Evolutionary conservation across 2,888 invertebrate genomes (phyloP), one percentile per base, ranked within the genome.

Genomic region (Euzetes globulus): DNA sequence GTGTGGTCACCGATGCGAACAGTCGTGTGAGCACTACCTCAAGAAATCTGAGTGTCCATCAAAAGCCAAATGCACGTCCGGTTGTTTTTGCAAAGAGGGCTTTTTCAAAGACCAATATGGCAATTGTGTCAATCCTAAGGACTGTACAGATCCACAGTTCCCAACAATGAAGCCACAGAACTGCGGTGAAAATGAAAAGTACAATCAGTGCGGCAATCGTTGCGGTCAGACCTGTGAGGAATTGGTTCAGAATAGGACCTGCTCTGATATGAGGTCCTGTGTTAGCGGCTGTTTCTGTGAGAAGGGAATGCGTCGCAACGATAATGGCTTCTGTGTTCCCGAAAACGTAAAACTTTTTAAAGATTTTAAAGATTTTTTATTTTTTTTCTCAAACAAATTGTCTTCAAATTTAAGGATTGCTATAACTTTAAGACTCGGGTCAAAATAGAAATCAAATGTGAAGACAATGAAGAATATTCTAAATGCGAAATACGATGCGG

Each of bases 141-240:
- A 50, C n/a, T 50, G 50, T n/a, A 17, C 50, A 2, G 17, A 17
- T n/a, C 50, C 50, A 5, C 2, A 17, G n/a, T 19, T 19, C n/a
- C 27, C 58, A 27, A 29, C 1, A n/a, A 13, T 1, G 1, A n/a
- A 63, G 5, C 29, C 41, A 1, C 11, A 22, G 7, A 41, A 33
- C 5, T 68, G 68, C 22, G 41, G 22, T 33, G 45, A 37, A 1
- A 22, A 41, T 41, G 68, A 68, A 22, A 37, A 19, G 25, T 68
- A 41, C 41, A 33, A 19, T 15, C 41, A 68, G 45, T 68, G 68
- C 17, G 68, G 68, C 1, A 22, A 68, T 33, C 22, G 68, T 37
- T 68, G 68, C 41, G 68, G 41, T 41, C 41, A 41, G 41, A 41
- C 68, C n/a, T 68, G 68, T 41, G 41, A 19, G n/a, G 68, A 68